phyloP scores from a whole-genome alignment of 2,888 invertebrate genomes.

The Tyria jacobaeae region DNA sequence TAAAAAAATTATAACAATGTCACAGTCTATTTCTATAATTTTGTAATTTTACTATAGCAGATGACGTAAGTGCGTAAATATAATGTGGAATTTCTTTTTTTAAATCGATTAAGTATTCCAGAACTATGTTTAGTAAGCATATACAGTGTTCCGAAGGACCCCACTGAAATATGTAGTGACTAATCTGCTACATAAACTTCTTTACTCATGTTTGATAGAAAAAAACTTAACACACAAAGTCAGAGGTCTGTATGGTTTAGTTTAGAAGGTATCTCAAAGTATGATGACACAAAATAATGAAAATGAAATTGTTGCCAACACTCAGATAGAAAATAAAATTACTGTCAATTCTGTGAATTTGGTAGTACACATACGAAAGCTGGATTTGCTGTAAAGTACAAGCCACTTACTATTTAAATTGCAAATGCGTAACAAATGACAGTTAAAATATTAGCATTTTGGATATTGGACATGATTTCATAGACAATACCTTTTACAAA shows the following conservation, averaged over 20 bases:
- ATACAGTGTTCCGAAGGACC: background rate
- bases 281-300: conserved; percentile 31
- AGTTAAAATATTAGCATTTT: background rate
- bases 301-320: conserved; percentile 21
- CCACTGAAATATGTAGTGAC: background rate
- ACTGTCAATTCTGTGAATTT: background rate
- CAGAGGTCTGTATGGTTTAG: conserved; percentile 18
- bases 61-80: background rate
- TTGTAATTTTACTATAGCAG: too few species aligned
- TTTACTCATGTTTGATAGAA: conserved; percentile 17
- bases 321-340: conserved; percentile 7
- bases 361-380: background rate
- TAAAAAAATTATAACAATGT: background rate
- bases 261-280: conserved; percentile 15
- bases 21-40: too few species aligned
- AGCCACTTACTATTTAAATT: background rate
- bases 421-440: background rate
- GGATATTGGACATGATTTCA: background rate
- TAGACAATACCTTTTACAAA: background rate
- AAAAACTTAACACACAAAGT: conserved; percentile 19
- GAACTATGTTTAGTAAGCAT: background rate
- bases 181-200: conserved; percentile 16
- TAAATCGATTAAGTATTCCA: background rate
- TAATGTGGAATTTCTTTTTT: background rate
- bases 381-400: background rate